Evolutionary conservation across 2,888 invertebrate genomes (phyloP), one percentile per base, ranked within the genome.

Genomic region (Drosophila eohydei): DNA sequence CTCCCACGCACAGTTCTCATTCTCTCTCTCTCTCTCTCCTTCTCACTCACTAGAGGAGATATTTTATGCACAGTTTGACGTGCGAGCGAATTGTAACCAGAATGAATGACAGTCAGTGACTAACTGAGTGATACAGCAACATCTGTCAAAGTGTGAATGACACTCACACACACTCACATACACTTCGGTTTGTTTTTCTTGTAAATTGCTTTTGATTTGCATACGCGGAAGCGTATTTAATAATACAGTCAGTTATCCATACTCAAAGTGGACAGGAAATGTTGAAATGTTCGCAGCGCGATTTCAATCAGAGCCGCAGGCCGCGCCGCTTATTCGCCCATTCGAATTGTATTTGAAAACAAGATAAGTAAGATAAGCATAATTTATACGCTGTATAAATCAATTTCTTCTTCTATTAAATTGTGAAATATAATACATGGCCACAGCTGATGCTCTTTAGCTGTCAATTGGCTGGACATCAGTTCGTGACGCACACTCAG

Each of bases 11-110:
- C 26, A 14, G 11, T n/a, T n/a, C n/a, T n/a, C n/a, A n/a, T n/a
- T n/a, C 41, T 12, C 3, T 9, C 3, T 0, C 61, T 2, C 14
- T 5, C 64, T 8, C 50, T 16, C 21, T 14, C n/a, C 12, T 12
- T 21, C n/a, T 34, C 51, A 11, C n/a, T 9, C 30, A 34, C 32
- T 58, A 56, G 68, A 51, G 65, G 41, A 76, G 70, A 71, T 78
- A 78, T 81, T 84, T 74, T 79, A 83, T 83, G 87, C 87, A 83
- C 81, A 87, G 84, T 83, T 83, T 83, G 83, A 83, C 84, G 84
- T 74, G 84, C 72, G 71, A 83, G 69, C 72, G 71, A 83, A 86
- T 86, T 80, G 88, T 63, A 77, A 65, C 68, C 66, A 60, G 71
- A 80, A 64, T 71, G 85, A 80, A 32, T 73, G 78, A 68, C 80